Percentiles rank a stretch among this genome's conserved stretches.
Conservation (phyloP, 2,113 vertebrate species). For the Tychaedon coryphoeus region DNA sequence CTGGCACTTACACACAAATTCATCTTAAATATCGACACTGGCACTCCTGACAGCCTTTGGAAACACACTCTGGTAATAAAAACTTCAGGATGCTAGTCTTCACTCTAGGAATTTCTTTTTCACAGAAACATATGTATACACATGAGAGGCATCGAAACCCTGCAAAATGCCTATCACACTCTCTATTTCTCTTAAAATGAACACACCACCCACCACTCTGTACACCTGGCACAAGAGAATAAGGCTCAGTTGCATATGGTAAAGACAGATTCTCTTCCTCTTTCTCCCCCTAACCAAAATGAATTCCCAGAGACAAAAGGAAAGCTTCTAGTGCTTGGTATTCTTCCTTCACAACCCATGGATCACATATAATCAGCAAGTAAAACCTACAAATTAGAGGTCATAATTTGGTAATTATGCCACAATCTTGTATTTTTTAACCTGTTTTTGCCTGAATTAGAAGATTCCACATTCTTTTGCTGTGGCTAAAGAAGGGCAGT, state of each 20-base stretch:
- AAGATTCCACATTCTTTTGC: not conserved
- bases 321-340: conserved; percentile 7
- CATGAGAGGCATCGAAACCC: not conserved
- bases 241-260: not conserved
- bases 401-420: conserved; percentile 50
- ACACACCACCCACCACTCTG: not conserved
- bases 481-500: not conserved
- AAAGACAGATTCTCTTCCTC: not conserved
- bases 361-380: conserved; percentile 60
- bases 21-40: not conserved
- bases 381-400: conserved; percentile 58
- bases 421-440: conserved; percentile 56
- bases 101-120: not conserved
- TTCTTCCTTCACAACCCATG: conserved; percentile 24
- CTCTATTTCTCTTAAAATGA: not conserved
- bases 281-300: not conserved
- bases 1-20: not conserved
- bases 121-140: not conserved
- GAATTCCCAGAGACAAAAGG: conserved; percentile 43
- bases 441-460: not conserved
- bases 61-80: not conserved
- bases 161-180: not conserved
- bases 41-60: not conserved
- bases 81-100: not conserved
- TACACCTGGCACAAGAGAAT: not conserved